Base-by-base conservation (phyloP, 2,113 vertebrate genomes). In the Rhagologus leucostigma region DNA sequence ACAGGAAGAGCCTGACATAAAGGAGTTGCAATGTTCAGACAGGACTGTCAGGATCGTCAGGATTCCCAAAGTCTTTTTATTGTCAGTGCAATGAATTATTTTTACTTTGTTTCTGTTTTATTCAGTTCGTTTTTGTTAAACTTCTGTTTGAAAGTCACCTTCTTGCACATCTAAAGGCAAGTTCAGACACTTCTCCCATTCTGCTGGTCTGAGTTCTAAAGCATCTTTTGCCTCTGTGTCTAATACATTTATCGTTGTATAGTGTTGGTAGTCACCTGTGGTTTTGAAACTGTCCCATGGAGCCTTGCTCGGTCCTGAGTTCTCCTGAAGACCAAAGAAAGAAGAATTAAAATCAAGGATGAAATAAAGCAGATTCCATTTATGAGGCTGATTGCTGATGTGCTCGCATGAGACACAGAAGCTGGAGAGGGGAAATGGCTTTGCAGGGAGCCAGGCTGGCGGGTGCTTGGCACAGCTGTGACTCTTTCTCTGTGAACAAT, bases 151-250 rank as follows among this genome's bases (percentile, higher is more conserved):
- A 98, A 99, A 99, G 98, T 99, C 99, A 92, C 99, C 99, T 97
- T 99, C 99, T 96, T 99, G 99, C 96, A 99, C 99, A 7, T 99
- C 99, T 98, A 99, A 98, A 97, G 99, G 99, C 97, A 99, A 98
- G 97, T 98, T 99, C 97, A 99, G 98, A 99, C 99, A 99, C 97
- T 99, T 99, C 98, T 99, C 99, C 99, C 99, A 99, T 97, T 99
- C 99, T 20, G 99, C 98, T 65, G 99, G 98, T 95, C 99, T 99
- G 98, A 99, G 99, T 99, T 99, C 99, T 98, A 99, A 98, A 96
- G 99, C 97, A 93, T 99, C 99, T 98, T 99, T 99, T 97, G 98
- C 97, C 97, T 99, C 98, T 97, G 99, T 98, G 94, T 99, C 99
- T 98, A 99, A 98, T 98, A 99, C 99, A 87, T 99, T 99, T 99